A percentile compares a stretch with the other conserved stretches of the same genome.
phyloP scores from a whole-genome alignment of 2,888 invertebrate species.

The Amphipoea lucens region DNA sequence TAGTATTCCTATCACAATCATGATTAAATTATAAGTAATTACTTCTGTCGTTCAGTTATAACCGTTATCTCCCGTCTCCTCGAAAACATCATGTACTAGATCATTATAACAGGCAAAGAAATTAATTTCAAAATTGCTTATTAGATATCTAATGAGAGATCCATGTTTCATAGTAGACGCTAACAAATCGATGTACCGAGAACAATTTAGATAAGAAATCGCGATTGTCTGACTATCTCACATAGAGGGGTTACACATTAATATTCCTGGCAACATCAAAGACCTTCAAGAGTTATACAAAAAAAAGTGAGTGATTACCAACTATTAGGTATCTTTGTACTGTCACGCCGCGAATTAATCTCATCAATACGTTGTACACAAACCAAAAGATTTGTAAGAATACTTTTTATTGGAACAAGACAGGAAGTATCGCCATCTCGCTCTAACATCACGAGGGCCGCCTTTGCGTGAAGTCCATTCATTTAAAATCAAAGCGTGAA shows the following conservation, averaged over 20 bases:
- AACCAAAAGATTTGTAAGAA: conserved; percentile 59
- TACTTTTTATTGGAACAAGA: conserved; percentile 70
- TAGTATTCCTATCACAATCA: background rate
- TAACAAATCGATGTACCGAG: conserved; percentile 54
- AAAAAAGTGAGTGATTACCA: conserved; percentile 72
- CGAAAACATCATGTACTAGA: conserved; percentile 28
- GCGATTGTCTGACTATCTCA: conserved; percentile 54
- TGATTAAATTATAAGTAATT: conserved; percentile 42
- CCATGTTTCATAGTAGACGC: conserved; percentile 45
- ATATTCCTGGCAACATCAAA: conserved; percentile 59
- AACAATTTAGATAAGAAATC: conserved; percentile 66
- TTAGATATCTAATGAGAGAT: conserved; percentile 46
- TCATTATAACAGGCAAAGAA: conserved; percentile 24
- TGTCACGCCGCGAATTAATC: conserved; percentile 73
- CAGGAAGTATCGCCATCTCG: conserved; percentile 60
- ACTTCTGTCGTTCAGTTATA: conserved; percentile 24
- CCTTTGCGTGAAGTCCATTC: conserved; percentile 66
- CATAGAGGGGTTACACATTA: conserved; percentile 48
- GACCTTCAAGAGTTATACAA: conserved; percentile 51
- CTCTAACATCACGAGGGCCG: conserved; percentile 65
- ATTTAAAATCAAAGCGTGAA: conserved; percentile 64
- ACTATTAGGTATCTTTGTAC: conserved; percentile 71
- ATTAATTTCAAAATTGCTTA: conserved; percentile 51
- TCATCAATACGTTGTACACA: conserved; percentile 66
- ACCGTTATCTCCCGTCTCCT: conserved; percentile 31